Evolutionary conservation across 2,797 vertebrate genomes (phyloP).

Genomic region (Pangasius krempfi): DNA sequence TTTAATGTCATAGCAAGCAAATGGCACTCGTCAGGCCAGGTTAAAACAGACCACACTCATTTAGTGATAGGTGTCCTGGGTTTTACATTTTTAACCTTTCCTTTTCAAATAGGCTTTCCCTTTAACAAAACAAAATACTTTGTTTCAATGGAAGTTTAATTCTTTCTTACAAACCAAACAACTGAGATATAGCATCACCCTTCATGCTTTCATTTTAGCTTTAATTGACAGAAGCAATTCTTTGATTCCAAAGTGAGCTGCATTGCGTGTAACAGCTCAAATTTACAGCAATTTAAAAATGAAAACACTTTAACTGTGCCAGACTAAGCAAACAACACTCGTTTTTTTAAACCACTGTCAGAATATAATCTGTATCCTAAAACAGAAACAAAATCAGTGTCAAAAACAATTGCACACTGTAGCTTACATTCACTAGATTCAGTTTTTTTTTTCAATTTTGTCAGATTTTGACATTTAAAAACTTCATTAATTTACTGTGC

Average conservation of each 20-base stretch:
- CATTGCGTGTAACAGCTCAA: too few relatives aligned
- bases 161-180: background rate
- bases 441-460: background rate
- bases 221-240: background rate
- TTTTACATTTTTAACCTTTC: background rate
- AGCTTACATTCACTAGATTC: background rate
- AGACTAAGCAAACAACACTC: background rate
- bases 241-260: background rate
- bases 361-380: background rate
- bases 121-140: background rate
- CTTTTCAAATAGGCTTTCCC: background rate
- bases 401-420: background rate
- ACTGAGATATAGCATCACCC: background rate
- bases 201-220: background rate
- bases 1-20: background rate
- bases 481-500: background rate
- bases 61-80: background rate
- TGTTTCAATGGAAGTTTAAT: background rate
- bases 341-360: background rate
- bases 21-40: background rate
- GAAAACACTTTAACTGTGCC: background rate
- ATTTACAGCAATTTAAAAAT: background rate
- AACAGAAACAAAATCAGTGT: background rate
- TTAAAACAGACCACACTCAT: background rate
- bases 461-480: slow-evolving; percentile 19